Conservation (phyloP, 2,113 vertebrate species). For the Takifugu flavidus region DNA sequence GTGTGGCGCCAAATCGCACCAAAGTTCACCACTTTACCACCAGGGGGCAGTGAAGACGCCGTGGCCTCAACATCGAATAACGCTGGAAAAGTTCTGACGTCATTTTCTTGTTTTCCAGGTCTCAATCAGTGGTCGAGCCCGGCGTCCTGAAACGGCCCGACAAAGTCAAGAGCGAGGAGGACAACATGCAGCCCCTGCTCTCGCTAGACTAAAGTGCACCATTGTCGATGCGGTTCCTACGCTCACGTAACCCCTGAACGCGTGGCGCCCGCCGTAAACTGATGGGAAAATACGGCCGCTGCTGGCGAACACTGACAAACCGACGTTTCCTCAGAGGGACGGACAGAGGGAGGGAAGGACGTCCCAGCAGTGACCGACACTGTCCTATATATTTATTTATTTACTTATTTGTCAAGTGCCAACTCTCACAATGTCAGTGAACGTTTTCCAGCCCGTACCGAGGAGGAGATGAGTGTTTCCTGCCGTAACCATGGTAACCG, state of each 20-base stretch:
- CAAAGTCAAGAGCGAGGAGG: conserved; percentile 92
- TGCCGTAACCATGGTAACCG: not conserved
- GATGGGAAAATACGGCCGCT: conserved; percentile 3
- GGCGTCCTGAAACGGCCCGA: conserved; percentile 91
- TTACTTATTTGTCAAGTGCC: conserved; percentile 87
- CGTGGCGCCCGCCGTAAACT: conserved; percentile 20
- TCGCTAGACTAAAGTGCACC: conserved; percentile 84
- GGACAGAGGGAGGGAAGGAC: not conserved
- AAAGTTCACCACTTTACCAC: no score
- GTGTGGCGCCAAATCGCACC: no score
- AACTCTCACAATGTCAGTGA: conserved; percentile 67
- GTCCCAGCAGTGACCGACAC: not conserved
- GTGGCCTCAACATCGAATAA: no score
- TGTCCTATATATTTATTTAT: conserved; percentile 66
- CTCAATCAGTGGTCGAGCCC: conserved; percentile 96
- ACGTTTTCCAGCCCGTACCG: conserved; percentile 23
- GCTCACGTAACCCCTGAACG: conserved; percentile 23
- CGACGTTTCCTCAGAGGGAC: no score
- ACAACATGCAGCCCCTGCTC: conserved; percentile 97
- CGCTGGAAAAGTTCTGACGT: not conserved
- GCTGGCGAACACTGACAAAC: not conserved
- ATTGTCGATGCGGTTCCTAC: conserved; percentile 2
- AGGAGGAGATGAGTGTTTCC: conserved; percentile 8
- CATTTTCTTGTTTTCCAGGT: conserved; percentile 70
- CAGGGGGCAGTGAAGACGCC: no score